These are phyloP conservation scores for Sebastiscus tertius DNA, from an alignment of 2,797 vertebrate genomes.

Conservation along the genomic window DNA sequence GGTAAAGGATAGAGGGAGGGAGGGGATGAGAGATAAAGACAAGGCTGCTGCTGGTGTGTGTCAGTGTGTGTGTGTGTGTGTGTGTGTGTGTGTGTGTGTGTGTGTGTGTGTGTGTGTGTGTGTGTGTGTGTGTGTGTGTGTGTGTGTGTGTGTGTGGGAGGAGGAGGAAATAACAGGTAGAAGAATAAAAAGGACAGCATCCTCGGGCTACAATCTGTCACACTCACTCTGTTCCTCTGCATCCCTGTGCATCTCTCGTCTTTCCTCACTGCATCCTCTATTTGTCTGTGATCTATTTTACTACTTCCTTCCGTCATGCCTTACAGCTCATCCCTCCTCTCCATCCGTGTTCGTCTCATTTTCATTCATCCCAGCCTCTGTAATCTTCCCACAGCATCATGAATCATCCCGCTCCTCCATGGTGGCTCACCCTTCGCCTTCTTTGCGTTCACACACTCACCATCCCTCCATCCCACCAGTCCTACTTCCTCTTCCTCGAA, in stretches of 20 bases:
- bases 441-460: not conserved
- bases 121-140: not conserved
- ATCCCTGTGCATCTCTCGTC: slow-evolving; percentile 2
- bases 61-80: not conserved
- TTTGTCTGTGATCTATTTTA: slow-evolving; percentile 15
- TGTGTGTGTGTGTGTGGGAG: not conserved
- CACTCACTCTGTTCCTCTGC: slow-evolving; percentile 14
- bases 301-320: slow-evolving; percentile 28
- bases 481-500: not conserved
- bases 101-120: not conserved
- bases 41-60: not conserved
- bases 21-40: slow-evolving; percentile 27
- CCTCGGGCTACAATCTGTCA: slow-evolving; percentile 52
- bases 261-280: slow-evolving; percentile 13
- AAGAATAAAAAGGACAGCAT: slow-evolving; percentile 36
- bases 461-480: slow-evolving; percentile 14
- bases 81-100: slow-evolving; percentile 8
- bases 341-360: slow-evolving; percentile 32
- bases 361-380: slow-evolving; percentile 47
- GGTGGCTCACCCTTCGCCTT: slow-evolving; percentile 18
- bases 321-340: slow-evolving; percentile 29
- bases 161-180: slow-evolving; percentile 48
- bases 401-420: slow-evolving; percentile 38
- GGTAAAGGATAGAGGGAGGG: slow-evolving; percentile 29
- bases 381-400: slow-evolving; percentile 56